Conservation (phyloP, 2,797 vertebrate genomes). For the Oophaga sylvatica region DNA sequence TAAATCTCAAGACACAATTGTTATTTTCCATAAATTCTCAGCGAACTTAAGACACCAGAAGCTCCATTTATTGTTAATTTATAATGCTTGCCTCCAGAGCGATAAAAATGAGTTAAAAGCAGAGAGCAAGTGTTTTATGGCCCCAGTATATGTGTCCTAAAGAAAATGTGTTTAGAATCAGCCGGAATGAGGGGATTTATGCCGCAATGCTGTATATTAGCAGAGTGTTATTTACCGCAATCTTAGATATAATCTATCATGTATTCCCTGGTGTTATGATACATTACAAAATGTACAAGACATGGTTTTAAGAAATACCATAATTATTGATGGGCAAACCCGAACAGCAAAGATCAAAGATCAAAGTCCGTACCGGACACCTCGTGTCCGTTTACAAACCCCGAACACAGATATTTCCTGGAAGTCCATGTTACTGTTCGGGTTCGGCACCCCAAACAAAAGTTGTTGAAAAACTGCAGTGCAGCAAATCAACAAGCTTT, state of each 20-base stretch:
- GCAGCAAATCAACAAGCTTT: no score
- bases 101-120: constrained; percentile 45
- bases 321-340: no score
- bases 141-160: constrained; percentile 23
- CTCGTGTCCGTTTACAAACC: no score
- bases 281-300: neutral
- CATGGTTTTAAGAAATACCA: neutral
- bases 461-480: no score
- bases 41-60: neutral
- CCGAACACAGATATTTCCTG: no score
- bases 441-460: no score
- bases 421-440: no score
- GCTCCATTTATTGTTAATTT: constrained; percentile 18
- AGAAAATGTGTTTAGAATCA: constrained; percentile 36
- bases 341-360: no score
- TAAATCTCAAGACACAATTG: neutral
- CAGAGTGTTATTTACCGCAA: neutral
- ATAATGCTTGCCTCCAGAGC: constrained; percentile 16
- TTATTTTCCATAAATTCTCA: neutral
- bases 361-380: no score
- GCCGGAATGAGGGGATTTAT: constrained; percentile 14
- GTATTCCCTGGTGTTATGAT: neutral
- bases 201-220: neutral
- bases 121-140: constrained; percentile 22
- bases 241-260: neutral